phyloP scores from a whole-genome alignment of 2,797 vertebrate genomes.

The Sylvia borin region DNA sequence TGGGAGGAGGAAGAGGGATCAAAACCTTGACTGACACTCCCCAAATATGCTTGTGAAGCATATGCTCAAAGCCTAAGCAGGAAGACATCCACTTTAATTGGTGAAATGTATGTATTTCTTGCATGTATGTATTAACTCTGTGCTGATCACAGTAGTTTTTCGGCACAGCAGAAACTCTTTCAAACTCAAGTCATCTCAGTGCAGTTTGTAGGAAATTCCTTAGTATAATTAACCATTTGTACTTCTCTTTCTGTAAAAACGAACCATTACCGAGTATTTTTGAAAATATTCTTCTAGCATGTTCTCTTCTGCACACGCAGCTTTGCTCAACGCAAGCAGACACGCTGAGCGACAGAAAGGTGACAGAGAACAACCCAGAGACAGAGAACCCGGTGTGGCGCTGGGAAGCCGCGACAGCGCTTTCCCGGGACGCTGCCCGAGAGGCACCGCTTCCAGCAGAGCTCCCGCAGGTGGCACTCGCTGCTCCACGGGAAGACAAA shows the following conservation, averaged over 20 bases:
- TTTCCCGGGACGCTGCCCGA: fast-evolving
- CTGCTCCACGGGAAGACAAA: background rate
- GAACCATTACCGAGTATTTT: background rate
- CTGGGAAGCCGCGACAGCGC: fast-evolving
- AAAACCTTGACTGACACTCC: background rate
- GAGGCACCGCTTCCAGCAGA: background rate
- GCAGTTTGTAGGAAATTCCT: background rate
- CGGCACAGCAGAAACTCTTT: background rate
- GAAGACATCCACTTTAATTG: background rate
- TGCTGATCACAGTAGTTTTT: background rate
- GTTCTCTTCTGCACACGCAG: background rate
- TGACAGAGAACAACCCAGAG: background rate
- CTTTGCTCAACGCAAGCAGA: background rate
- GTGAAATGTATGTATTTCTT: background rate
- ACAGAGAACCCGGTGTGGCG: fast-evolving
- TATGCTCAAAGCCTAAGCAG: background rate
- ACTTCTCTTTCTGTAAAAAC: background rate
- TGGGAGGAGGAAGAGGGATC: background rate
- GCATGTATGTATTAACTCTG: background rate
- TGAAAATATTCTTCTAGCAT: background rate
- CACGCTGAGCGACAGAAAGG: background rate
- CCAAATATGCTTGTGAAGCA: background rate
- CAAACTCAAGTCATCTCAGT: background rate
- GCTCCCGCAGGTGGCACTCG: conserved; percentile 48
- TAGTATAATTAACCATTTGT: background rate